These are phyloP conservation scores for Polia nebulosa DNA, from an alignment of 2,888 invertebrate genomes.

Conservation along the genomic window DNA sequence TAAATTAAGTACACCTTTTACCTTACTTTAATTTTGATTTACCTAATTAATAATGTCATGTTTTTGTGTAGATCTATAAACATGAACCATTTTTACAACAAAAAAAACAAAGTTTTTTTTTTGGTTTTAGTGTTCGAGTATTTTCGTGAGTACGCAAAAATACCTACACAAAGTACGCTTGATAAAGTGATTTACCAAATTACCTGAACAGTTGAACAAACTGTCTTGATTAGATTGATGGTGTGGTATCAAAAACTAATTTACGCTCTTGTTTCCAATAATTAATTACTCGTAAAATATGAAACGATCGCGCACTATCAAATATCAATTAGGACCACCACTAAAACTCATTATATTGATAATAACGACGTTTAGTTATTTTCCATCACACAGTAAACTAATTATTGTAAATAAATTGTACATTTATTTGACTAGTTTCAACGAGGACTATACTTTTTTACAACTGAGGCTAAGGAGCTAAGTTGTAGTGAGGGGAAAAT, in stretches of 20 bases:
- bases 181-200: background rate
- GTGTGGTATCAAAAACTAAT: slow-evolving; percentile 20
- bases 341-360: slow-evolving; percentile 67
- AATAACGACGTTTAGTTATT: slow-evolving; percentile 71
- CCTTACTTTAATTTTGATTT: background rate
- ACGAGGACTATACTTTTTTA: slow-evolving; percentile 42
- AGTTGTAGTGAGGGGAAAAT: slow-evolving; percentile 57
- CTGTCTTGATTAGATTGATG: background rate
- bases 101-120: too few relatives aligned
- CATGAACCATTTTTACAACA: background rate
- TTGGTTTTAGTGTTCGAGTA: too few relatives aligned
- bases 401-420: slow-evolving; percentile 45
- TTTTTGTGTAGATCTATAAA: background rate
- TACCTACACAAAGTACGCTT: background rate
- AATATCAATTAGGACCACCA: slow-evolving; percentile 60
- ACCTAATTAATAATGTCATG: background rate
- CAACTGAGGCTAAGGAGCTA: slow-evolving; percentile 52
- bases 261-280: slow-evolving; percentile 28
- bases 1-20: background rate
- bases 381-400: slow-evolving; percentile 65
- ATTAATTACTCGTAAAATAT: slow-evolving; percentile 40
- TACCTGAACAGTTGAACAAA: background rate
- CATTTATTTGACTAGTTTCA: slow-evolving; percentile 60
- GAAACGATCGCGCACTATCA: slow-evolving; percentile 54
- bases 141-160: too few relatives aligned